phyloP scores from a whole-genome alignment of 2,113 vertebrate genomes.

The Seriola dumerili region DNA sequence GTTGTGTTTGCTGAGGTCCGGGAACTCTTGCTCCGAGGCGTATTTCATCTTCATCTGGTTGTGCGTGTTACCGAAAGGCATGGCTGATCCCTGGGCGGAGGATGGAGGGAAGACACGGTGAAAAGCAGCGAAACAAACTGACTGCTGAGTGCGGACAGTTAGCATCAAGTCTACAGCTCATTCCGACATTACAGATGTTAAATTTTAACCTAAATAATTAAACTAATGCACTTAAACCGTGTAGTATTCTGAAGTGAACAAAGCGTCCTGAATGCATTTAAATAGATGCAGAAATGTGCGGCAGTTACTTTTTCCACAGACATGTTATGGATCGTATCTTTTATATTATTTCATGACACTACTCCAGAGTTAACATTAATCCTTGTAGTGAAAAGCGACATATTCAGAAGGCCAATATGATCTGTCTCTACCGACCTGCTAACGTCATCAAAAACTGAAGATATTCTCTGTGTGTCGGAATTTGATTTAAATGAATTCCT shows the following conservation, averaged over 20 bases:
- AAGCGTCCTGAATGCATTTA: background rate
- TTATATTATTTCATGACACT: background rate
- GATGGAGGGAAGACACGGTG: slow-evolving; percentile 30
- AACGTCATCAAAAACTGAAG: background rate
- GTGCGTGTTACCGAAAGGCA: slow-evolving; percentile 98
- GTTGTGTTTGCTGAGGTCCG: slow-evolving; percentile 94
- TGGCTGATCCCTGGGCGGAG: slow-evolving; percentile 84
- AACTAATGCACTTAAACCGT: background rate
- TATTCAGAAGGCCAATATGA: background rate
- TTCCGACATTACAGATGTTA: background rate
- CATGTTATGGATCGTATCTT: background rate
- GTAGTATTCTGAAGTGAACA: background rate
- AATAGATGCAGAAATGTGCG: background rate
- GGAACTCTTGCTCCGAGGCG: slow-evolving; percentile 87
- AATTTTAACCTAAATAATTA: background rate
- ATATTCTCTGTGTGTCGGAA: background rate
- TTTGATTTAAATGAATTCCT: slow-evolving; percentile 3
- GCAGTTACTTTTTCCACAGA: background rate
- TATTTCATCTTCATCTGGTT: slow-evolving; percentile 91
- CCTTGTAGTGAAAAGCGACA: background rate
- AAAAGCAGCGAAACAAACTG: background rate
- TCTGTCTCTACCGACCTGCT: background rate
- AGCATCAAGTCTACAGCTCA: background rate
- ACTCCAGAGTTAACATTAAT: background rate
- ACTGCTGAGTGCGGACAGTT: background rate